Base-by-base conservation (phyloP, 2,888 invertebrate genomes). In the Pollenia angustigena region DNA sequence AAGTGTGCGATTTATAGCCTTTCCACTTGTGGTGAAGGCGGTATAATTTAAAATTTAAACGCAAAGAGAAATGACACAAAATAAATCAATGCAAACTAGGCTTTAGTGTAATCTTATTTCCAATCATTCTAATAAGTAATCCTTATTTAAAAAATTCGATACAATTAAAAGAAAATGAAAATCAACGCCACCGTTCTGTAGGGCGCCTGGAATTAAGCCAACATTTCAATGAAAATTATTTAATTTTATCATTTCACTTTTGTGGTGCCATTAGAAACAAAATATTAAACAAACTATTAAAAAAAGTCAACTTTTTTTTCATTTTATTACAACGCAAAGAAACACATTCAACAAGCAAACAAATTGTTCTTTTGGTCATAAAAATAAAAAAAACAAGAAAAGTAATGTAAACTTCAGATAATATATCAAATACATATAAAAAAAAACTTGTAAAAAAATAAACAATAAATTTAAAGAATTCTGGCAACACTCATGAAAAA, bases 401-500 rank as follows among this genome's bases (percentile, higher is more conserved):
- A 54, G 23, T 23, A 23, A 2, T 23, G 23, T 40, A 42, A 54
- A 69, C 69, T 69, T 42, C n/a, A 69, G 69, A 69, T 42, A 69
- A 69, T 69, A 69, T 54, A 54, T 69, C 69, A 69, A 69, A 69
- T 54, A 40, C 23, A 4, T 6, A 40, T 58, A 60, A 46, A 11
- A 60, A 50, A 60, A 14, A 50, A 48, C 18, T 50, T 48, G 32
- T 62, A 60, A 40, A 16, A 23, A 72, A 58, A 71, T 46, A 46
- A 4, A 72, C 58, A 58, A 72, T 58, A 72, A 72, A 58, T 72
- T 32, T 32, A 23, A 46, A 46, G 32, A 72, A 58, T 58, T 72
- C 46, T 14, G 6, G 7, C 1, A 11, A 56, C 44, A 46, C 58
- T 58, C 46, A 44, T 18, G 44, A 11, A 56, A 71, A 42, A 44